Conservation (phyloP, 2,113 vertebrate genomes). For the Casuarius casuarius region DNA sequence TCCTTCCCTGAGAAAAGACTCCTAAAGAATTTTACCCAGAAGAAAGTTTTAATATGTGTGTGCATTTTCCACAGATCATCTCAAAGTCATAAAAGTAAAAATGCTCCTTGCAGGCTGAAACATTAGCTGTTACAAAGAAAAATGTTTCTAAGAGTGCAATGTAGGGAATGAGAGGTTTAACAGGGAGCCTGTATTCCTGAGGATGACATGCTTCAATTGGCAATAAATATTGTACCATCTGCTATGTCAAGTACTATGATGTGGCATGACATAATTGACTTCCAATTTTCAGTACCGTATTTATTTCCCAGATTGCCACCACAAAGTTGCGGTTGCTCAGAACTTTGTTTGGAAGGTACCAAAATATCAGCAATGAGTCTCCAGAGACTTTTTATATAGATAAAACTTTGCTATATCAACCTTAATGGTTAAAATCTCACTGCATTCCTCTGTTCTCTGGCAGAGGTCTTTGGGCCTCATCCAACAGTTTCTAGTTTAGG, state of each 20-base stretch:
- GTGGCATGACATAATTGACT: not conserved
- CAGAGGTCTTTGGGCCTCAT: not conserved
- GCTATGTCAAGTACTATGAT: not conserved
- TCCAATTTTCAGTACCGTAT: not conserved
- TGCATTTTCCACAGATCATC: not conserved
- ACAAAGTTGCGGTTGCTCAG: not conserved
- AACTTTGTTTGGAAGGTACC: not conserved
- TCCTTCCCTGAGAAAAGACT: not conserved
- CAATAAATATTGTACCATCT: not conserved
- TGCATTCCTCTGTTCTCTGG: not conserved
- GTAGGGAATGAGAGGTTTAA: not conserved
- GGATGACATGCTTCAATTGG: not conserved
- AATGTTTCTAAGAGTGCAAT: not conserved
- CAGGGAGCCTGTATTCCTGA: too few species aligned
- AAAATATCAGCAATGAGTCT: not conserved
- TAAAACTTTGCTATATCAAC: not conserved
- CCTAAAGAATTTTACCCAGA: not conserved
- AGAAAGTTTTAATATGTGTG: not conserved
- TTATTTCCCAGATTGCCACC: not conserved
- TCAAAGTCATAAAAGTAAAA: not conserved
- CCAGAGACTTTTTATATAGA: not conserved
- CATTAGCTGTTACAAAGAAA: not conserved
- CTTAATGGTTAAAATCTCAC: not conserved
- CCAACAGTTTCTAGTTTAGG: not conserved
- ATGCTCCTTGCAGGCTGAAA: not conserved